phyloP scores from a whole-genome alignment of 2,888 invertebrate genomes.

The Cephus spinipes region DNA sequence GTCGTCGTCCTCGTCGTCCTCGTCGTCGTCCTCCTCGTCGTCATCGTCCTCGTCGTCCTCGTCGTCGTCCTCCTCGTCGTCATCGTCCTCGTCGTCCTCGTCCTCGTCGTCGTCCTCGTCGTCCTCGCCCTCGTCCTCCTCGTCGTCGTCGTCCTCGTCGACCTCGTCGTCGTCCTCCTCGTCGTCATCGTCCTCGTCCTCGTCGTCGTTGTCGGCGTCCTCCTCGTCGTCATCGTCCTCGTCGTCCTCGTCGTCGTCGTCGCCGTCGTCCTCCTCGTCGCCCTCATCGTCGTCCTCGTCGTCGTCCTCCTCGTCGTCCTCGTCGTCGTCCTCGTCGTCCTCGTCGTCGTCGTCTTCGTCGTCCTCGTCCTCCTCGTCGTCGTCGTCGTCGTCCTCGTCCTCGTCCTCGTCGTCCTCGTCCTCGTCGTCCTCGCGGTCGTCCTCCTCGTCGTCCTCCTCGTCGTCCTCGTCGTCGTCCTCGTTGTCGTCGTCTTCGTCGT shows the following conservation, averaged over 20 bases:
- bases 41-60: background rate
- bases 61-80: background rate
- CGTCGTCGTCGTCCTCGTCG: constrained; percentile 1
- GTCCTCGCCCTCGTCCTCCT: too few species aligned
- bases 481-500: too few species aligned
- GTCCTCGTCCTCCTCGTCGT: too few species aligned
- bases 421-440: constrained; percentile 1
- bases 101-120: background rate
- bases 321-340: background rate
- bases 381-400: constrained; percentile 1
- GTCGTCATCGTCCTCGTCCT: background rate
- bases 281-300: too few species aligned
- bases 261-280: too few species aligned
- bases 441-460: too few species aligned
- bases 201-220: too few species aligned
- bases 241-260: constrained; percentile 1
- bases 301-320: background rate
- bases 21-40: background rate
- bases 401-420: constrained; percentile 3
- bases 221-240: too few species aligned
- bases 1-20: background rate
- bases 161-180: background rate
- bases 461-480: too few species aligned
- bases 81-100: background rate
- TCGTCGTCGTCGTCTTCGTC: too few species aligned